Conservation (phyloP, 2,888 invertebrate genomes). For the Apotomis capreana region DNA sequence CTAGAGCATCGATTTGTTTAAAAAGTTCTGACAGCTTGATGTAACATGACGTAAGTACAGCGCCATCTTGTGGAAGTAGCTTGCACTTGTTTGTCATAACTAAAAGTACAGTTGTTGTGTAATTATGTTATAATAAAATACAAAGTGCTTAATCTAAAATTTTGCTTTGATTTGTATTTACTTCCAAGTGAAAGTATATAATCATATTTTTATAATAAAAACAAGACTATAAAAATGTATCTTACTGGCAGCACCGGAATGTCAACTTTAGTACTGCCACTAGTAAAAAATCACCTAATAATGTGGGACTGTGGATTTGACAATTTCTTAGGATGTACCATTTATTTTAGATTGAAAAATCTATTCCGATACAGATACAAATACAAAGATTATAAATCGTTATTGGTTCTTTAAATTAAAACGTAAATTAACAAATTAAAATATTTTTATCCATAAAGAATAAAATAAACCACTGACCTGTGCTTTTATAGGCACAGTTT, state of each 20-base stretch:
- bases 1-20: constrained; percentile 1
- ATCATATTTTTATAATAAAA: background rate
- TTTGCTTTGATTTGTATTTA: too few relatives aligned
- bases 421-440: too few relatives aligned
- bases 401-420: too few relatives aligned
- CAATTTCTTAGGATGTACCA: background rate
- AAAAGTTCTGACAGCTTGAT: background rate
- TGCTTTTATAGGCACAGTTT: too few relatives aligned
- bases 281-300: background rate
- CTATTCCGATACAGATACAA: too few relatives aligned
- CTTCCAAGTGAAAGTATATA: too few relatives aligned
- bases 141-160: too few relatives aligned
- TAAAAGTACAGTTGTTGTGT: background rate
- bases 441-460: too few relatives aligned
- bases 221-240: background rate
- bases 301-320: background rate
- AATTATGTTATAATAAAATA: too few relatives aligned
- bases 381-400: too few relatives aligned
- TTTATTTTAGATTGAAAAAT: too few relatives aligned
- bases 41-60: background rate
- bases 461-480: too few relatives aligned
- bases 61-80: constrained; percentile 4
- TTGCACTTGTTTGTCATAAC: background rate
- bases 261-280: constrained; percentile 53
- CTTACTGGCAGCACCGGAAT: constrained; percentile 49